These are phyloP conservation scores for Whitmania pigra DNA, from an alignment of 1,140 invertebrate genomes.

Conservation along the genomic window DNA sequence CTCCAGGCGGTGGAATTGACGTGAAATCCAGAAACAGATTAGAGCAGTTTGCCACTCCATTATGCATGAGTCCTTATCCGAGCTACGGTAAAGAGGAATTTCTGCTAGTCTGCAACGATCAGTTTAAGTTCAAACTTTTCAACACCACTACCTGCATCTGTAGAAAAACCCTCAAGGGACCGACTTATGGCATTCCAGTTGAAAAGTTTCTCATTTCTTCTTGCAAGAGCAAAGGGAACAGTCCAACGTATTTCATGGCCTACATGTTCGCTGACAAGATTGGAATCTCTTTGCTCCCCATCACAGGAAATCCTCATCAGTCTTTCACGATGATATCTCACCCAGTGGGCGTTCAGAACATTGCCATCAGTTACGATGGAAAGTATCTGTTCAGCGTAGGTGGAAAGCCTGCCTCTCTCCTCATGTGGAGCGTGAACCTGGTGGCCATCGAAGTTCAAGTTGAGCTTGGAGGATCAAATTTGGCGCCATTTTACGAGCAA, in stretches of 20 bases:
- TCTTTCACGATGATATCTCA: constrained; percentile 54
- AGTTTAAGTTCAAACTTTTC: constrained; percentile 58
- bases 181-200: constrained; percentile 51
- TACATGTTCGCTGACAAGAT: constrained; percentile 54
- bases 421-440: constrained; percentile 51
- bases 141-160: constrained; percentile 52
- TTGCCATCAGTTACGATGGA: constrained; percentile 40
- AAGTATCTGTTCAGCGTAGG: constrained; percentile 51
- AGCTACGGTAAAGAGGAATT: neutral
- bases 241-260: constrained; percentile 46
- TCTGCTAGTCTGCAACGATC: constrained; percentile 10
- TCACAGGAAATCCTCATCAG: constrained; percentile 61
- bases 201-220: constrained; percentile 43
- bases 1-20: neutral
- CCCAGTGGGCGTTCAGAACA: constrained; percentile 44
- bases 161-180: constrained; percentile 52
- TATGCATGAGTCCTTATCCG: neutral
- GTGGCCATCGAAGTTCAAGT: constrained; percentile 42
- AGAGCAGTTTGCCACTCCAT: neutral
- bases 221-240: constrained; percentile 31
- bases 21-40: neutral
- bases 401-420: constrained; percentile 45
- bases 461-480: constrained; percentile 40
- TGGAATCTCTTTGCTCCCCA: constrained; percentile 54
- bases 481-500: constrained; percentile 43